Base-by-base conservation (phyloP, 2,797 vertebrate species). In the Leuciscus waleckii region DNA sequence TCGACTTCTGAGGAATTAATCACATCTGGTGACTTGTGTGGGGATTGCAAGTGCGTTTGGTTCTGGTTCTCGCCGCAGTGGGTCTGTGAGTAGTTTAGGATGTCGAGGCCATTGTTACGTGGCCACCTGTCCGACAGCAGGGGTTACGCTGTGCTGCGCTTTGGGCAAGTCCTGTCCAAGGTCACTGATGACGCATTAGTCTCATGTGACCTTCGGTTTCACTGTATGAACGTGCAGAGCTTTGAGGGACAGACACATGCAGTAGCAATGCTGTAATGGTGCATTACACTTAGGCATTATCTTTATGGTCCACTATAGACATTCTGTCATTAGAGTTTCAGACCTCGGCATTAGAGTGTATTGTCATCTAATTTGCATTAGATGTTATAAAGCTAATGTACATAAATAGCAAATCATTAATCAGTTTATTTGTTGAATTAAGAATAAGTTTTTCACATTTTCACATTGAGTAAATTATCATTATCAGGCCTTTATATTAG, bases 121-220 rank as follows among this genome's bases (percentile, higher is more conserved):
- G 85, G 90, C 89, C 87, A 90, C 88, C 49, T 69, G 87, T 86
- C 84, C 46, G 81, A 77, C 87, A 84, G 54, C 63, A 84, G 73
- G 87, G 84, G 35, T 23, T 70, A 81, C 80, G 83, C 84, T 87
- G 58, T 51, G 69, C 43, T 56, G 69, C 11, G 76, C 77, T 86
- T 80, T 69, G 35, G 41, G 39, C 32, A 54, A 71, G 73, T 65
- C 23, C 39, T 54, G 81, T 82, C 81, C 90, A 94, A 95, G 93
- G 93, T 92, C 89, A 71, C 81, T 89, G 82, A 83, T 77, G 76
- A 21, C 68, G 51, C 70, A 69, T 71, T 29, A 79, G 73, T 51
- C 61, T 79, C 35, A 23, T 71, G 56, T n/a, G 35, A 81, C 70
- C 84, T 75, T 75, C 68, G 51, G 7, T 69, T 71, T 49, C 51